Evolutionary conservation across 2,113 vertebrate genomes (phyloP).

Genomic region (Pituophis catenifer): DNA sequence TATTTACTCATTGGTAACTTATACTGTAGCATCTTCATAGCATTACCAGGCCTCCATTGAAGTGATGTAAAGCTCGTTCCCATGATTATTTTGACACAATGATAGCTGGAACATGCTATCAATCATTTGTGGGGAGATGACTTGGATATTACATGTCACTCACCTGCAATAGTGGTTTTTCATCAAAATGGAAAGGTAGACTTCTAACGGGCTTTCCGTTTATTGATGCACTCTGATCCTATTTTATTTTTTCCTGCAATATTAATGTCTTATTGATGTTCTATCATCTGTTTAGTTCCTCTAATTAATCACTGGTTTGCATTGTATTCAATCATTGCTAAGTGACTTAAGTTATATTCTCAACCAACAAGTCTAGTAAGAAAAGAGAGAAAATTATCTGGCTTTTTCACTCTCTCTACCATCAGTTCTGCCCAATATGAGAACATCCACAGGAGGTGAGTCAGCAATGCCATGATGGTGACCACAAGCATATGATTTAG

Average conservation of each 20-base stretch:
- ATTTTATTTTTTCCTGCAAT: background rate
- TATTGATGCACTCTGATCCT: background rate
- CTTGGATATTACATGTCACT: background rate
- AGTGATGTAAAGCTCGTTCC: background rate
- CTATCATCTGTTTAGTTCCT: background rate
- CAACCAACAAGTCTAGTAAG: background rate
- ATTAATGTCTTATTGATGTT: background rate
- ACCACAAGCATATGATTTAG: background rate
- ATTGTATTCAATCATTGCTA: background rate
- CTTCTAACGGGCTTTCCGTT: background rate
- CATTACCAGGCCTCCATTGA: background rate
- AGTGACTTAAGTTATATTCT: background rate
- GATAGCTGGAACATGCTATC: background rate
- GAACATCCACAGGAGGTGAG: background rate
- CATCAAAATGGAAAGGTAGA: background rate
- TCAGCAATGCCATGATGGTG: background rate
- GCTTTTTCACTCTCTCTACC: background rate
- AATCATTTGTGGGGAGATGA: background rate
- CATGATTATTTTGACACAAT: background rate
- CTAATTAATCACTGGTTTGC: background rate
- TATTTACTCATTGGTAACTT: background rate
- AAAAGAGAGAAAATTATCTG: background rate
- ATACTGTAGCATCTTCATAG: background rate
- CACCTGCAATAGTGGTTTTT: background rate
- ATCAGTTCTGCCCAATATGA: background rate